These are phyloP conservation scores for Glaucidium brasilianum DNA, from an alignment of 2,113 vertebrate genomes.

Conservation along the genomic window DNA sequence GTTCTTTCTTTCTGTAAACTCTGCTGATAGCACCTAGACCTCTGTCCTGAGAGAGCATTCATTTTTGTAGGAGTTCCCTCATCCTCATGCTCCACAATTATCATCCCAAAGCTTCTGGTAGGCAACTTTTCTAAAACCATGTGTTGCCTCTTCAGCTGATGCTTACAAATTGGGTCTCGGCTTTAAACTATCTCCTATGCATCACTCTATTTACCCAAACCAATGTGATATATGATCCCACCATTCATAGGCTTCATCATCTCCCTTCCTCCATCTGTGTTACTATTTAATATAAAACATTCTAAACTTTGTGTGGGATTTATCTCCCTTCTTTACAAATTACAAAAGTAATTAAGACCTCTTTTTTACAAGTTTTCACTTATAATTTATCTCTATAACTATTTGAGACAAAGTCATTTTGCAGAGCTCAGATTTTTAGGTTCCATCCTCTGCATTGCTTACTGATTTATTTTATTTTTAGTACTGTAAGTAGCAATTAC, in stretches of 20 bases:
- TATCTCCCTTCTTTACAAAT: not conserved
- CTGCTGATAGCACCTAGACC: not conserved
- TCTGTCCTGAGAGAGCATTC: not conserved
- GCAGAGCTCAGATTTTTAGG: not conserved
- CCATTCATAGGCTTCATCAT: not conserved
- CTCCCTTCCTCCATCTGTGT: not conserved
- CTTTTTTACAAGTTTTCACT: not conserved
- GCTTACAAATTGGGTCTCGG: not conserved
- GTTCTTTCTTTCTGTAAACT: not conserved
- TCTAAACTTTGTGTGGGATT: not conserved
- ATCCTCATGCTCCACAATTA: not conserved
- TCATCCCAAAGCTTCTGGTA: not conserved
- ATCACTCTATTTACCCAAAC: not conserved
- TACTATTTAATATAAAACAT: not conserved
- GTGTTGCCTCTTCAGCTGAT: not conserved
- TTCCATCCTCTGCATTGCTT: not conserved
- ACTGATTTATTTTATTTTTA: not conserved
- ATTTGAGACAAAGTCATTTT: not conserved
- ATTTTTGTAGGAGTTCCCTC: not conserved
- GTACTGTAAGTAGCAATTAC: not conserved
- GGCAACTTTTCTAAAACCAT: not conserved
- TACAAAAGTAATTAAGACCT: not conserved
- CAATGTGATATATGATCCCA: not conserved
- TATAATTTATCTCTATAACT: not conserved
- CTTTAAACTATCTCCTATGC: not conserved